phyloP scores from a whole-genome alignment of 2,888 invertebrate species.

The Byasa hedistus region DNA sequence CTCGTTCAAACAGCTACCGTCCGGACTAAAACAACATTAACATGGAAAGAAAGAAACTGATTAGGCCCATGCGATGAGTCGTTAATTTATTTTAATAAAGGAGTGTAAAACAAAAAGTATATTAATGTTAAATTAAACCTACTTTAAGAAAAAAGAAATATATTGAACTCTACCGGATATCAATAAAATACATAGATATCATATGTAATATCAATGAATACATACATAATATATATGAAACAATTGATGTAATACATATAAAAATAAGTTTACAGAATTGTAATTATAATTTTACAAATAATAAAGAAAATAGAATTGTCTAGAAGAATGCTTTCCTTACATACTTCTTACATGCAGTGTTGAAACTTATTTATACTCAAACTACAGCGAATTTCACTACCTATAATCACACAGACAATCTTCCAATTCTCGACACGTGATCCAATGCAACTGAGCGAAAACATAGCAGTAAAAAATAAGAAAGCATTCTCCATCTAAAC shows the following conservation, averaged over 20 bases:
- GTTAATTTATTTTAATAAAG: slow-evolving; percentile 31
- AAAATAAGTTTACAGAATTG: slow-evolving; percentile 10
- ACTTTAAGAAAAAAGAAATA: background rate
- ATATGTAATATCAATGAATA: background rate
- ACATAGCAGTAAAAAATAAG: slow-evolving; percentile 55
- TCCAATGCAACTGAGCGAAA: slow-evolving; percentile 37
- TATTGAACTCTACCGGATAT: background rate
- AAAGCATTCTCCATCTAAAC: slow-evolving; percentile 75
- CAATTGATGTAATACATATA: slow-evolving; percentile 28
- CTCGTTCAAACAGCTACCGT: slow-evolving; percentile 77
- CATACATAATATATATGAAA: slow-evolving; percentile 25
- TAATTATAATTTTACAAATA: slow-evolving; percentile 18
- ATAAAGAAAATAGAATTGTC: slow-evolving; percentile 32
- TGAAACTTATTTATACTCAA: slow-evolving; percentile 36
- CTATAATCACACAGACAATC: slow-evolving; percentile 37
- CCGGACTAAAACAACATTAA: slow-evolving; percentile 62
- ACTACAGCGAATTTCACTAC: slow-evolving; percentile 39
- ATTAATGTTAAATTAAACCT: background rate
- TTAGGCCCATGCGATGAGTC: slow-evolving; percentile 48
- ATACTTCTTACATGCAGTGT: slow-evolving; percentile 45
- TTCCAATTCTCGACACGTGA: slow-evolving; percentile 32
- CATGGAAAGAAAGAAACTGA: slow-evolving; percentile 44
- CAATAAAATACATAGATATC: slow-evolving; percentile 1
- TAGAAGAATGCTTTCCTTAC: slow-evolving; percentile 76
- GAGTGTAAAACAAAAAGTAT: slow-evolving; percentile 21